Base-by-base conservation (phyloP, 2,113 vertebrate species). In the Gymnarchus niloticus region DNA sequence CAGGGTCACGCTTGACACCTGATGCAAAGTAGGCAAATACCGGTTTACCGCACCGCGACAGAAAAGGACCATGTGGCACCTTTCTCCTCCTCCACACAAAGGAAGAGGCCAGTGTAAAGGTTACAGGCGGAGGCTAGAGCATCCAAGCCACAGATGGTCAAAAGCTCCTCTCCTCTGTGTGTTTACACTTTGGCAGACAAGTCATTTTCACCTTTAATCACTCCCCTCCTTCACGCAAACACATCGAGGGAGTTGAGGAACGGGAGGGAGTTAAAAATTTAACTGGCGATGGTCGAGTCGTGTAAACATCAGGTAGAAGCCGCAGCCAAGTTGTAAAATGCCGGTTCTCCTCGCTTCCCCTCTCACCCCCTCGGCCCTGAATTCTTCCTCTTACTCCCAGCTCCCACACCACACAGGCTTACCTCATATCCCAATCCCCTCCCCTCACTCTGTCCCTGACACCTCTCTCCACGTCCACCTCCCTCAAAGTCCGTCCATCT, bases 231-330 rank as follows among this genome's bases (percentile, higher is more conserved):
- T 21, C 78, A 52, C 78, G 52, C 51, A 56, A 51, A 19, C 80
- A 82, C 80, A 37, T 44, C 33, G 41, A 78, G 44, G 46, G 37
- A 41, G 33, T 6, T 25, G 77, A 33, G 80, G 28, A 49, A 56
- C 44, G 9, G 44, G 44, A 78, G 76, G 76, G 21, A 78, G 76
- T 78, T 78, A 78, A 78, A n/a, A 56, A 82, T 82, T 82, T 33
- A 82, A 28, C 80, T 12, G 17, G 49, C 33, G 80, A n/a, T 49
- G 51, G 25, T 25, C n/a, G 44, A 82, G 25, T 49, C 37, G 7
- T 28, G 25, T 81, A 37, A 48, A 82, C 48, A 28, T 82, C 49
- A 54, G 80, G 51, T 51, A 25, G 48, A 56, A 54, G 51, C 54
- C 3, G 25, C 80, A 5, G n/a, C 51, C 51, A 56, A 82, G 49